Evolutionary conservation across 2,797 vertebrate genomes (phyloP).

Genomic region (Parauchenoglanis punctatus): DNA sequence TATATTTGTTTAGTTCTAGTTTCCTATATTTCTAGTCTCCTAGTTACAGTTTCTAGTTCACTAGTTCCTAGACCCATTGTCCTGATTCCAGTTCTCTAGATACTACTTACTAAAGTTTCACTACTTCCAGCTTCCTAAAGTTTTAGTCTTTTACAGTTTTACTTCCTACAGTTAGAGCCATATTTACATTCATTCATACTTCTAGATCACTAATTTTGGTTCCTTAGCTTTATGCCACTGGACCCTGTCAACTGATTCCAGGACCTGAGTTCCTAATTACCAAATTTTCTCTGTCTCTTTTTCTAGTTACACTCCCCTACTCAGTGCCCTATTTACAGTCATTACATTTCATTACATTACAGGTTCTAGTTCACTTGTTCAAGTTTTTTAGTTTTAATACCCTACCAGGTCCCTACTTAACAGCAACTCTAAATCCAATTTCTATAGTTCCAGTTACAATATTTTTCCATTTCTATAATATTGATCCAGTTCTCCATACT

Average conservation of each 20-base stretch:
- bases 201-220: not conserved
- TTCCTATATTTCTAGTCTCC: not conserved
- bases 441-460: not conserved
- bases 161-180: not conserved
- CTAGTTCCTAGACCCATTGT: not conserved
- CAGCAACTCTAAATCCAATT: no score
- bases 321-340: no score
- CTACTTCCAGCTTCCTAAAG: not conserved
- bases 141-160: not conserved
- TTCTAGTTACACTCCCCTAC: not conserved
- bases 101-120: not conserved
- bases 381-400: no score
- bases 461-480: not conserved
- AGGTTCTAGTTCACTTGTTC: no score
- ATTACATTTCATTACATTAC: no score
- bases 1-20: not conserved
- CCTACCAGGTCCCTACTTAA: no score
- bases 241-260: not conserved
- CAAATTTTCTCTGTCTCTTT: not conserved
- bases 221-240: not conserved
- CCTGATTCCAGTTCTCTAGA: not conserved
- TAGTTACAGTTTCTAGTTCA: not conserved
- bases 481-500: not conserved
- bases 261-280: not conserved
- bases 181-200: not conserved